Conservation (phyloP, 2,888 invertebrate species). For the Noctua comes region DNA sequence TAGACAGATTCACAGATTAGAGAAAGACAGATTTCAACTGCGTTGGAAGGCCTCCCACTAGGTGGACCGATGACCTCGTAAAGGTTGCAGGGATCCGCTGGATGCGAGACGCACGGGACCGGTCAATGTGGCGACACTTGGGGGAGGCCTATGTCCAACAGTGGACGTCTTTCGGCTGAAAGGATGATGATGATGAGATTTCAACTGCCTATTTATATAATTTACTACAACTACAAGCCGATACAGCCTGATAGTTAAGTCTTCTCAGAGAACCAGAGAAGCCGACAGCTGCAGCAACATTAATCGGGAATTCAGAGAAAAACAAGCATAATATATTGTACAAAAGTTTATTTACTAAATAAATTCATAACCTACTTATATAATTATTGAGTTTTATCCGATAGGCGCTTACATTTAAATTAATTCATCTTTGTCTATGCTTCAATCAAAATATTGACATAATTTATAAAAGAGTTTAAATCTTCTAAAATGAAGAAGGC, state of each 20-base stretch:
- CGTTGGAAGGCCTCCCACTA: too few relatives aligned
- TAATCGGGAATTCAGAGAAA: neutral
- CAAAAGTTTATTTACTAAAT: conserved; percentile 40
- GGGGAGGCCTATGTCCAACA: too few relatives aligned
- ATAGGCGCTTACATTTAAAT: neutral
- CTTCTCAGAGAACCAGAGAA: neutral
- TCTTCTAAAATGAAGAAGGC: conserved; percentile 1
- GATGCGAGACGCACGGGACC: too few relatives aligned
- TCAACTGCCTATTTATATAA: neutral
- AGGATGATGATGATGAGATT: too few relatives aligned
- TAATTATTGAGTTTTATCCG: conserved; percentile 22
- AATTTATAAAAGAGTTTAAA: conserved; percentile 6
- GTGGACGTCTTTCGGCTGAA: too few relatives aligned
- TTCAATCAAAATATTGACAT: conserved; percentile 3
- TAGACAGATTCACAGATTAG: neutral
- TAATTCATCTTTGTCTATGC: conserved; percentile 2
- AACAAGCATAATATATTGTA: neutral
- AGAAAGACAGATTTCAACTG: neutral
- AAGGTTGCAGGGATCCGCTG: too few relatives aligned
- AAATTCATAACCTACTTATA: conserved; percentile 18
- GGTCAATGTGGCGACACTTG: too few relatives aligned
- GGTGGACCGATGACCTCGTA: too few relatives aligned
- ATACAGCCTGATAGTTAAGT: neutral
- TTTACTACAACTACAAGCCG: neutral
- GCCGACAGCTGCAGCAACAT: neutral